Evolutionary conservation across 2,797 vertebrate species (phyloP).

Genomic region (Pelobates cultripes): DNA sequence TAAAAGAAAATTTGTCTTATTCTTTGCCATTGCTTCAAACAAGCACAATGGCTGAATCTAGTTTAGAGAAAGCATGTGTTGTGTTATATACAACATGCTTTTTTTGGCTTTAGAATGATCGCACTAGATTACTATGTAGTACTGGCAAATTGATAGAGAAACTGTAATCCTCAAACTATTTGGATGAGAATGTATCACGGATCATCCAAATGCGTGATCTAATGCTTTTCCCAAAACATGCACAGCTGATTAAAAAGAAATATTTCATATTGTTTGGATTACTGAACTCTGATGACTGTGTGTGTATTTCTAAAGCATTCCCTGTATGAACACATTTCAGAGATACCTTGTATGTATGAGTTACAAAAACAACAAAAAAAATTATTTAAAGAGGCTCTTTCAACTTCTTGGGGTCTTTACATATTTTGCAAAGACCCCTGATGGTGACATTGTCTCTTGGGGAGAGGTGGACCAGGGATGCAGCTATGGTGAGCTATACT

Average conservation of each 20-base stretch:
- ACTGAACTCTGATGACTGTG: background rate
- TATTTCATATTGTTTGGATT: background rate
- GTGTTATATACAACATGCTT: background rate
- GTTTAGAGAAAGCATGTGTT: background rate
- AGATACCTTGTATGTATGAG: too few species aligned
- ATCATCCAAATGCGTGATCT: constrained; percentile 37
- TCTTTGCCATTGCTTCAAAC: background rate
- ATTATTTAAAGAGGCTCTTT: too few species aligned
- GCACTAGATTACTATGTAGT: background rate
- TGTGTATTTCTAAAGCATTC: too few species aligned
- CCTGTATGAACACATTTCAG: too few species aligned
- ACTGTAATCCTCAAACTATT: constrained; percentile 42
- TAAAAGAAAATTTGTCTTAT: too few species aligned
- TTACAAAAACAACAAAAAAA: too few species aligned
- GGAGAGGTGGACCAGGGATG: too few species aligned
- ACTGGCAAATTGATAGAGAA: constrained; percentile 9
- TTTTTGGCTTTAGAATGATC: background rate
- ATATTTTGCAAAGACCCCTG: too few species aligned
- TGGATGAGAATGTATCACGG: background rate
- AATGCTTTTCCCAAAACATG: constrained; percentile 17
- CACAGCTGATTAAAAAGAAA: constrained; percentile 14
- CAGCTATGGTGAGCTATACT: too few species aligned
- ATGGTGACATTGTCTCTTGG: too few species aligned
- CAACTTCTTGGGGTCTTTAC: too few species aligned
- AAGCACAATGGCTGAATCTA: background rate